Base-by-base conservation (phyloP, 2,113 vertebrate genomes). In the Gambusia affinis region DNA sequence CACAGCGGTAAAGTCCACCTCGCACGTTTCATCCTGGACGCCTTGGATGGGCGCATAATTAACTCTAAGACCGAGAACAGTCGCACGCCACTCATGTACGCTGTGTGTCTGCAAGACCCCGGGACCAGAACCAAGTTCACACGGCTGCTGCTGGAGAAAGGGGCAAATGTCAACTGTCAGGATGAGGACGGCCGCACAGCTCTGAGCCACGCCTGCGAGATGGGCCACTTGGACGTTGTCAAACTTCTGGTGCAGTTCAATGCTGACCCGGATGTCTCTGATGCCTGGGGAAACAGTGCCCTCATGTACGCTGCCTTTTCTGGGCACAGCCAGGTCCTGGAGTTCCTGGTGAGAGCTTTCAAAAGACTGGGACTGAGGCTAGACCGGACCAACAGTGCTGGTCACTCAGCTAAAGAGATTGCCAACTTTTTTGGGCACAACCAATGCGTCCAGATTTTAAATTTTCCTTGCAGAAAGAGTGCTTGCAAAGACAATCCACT, bases 11-110 rank as follows among this genome's bases (percentile, higher is more conserved):
- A 97, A 85, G 94, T 96, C 77, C 96, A 96, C 89, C 89, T 97
- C 69, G 97, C 96, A 1, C 96, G 96, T 27, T 97, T 97, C 60
- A 96, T 97, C 75, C 92, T 97, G 88, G 97, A 97, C 0, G 97
- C 97, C 5, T 82, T 97, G 91, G 97, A 97, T 33, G 95, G 95
- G 24, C 94, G 95, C 69, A 96, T 97, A 77, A 95, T 97, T 85
- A 96, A 97, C 91, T 95, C 95, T 1, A 96, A 95, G 71, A 95
- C 95, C 0, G 96, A 97, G 75, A 95, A 95, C 85, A 94, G 94
- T 73, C 96, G 95, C 67, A 96, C 97, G 17, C 96, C 95, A 0
- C 95, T 97, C 33, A 97, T 97, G 95, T 92, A 91, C 12, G 96
- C 97, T 0, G 95, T 94, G 60, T 93, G 94, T 75, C 87, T 97